These are phyloP conservation scores for Trachelus iudaicus DNA, from an alignment of 2,888 invertebrate genomes.

Conservation along the genomic window DNA sequence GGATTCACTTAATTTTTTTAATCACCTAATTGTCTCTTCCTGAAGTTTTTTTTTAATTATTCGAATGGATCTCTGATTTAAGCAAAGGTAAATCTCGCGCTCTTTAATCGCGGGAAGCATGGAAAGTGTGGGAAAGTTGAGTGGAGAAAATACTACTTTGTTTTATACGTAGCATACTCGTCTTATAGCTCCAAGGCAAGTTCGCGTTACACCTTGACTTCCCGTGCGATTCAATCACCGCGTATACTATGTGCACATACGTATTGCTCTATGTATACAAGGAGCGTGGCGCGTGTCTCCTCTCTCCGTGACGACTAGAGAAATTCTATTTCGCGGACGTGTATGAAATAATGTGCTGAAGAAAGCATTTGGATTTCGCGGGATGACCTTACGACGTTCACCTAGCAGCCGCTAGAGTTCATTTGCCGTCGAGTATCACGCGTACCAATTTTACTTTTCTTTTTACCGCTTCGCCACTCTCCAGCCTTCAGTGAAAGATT, in stretches of 20 bases:
- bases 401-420: neutral
- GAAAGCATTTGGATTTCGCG: slow-evolving; percentile 28
- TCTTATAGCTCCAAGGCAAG: slow-evolving; percentile 7
- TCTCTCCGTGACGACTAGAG: slow-evolving; percentile 16
- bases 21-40: neutral
- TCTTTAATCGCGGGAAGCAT: slow-evolving; percentile 31
- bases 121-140: slow-evolving; percentile 64
- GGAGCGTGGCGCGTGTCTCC: slow-evolving; percentile 13
- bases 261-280: slow-evolving; percentile 7
- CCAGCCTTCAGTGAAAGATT: neutral
- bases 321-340: slow-evolving; percentile 38
- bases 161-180: slow-evolving; percentile 20
- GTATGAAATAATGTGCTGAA: slow-evolving; percentile 35
- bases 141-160: slow-evolving; percentile 57
- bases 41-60: neutral
- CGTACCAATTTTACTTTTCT: neutral
- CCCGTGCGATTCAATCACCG: slow-evolving; percentile 6
- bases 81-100: neutral
- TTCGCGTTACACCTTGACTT: slow-evolving; percentile 19
- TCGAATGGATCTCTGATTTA: neutral
- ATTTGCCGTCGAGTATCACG: neutral
- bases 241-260: slow-evolving; percentile 4
- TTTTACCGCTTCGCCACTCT: neutral
- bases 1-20: neutral
- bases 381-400: neutral